Base-by-base conservation (phyloP, 2,888 invertebrate genomes). In the Thera britannica region DNA sequence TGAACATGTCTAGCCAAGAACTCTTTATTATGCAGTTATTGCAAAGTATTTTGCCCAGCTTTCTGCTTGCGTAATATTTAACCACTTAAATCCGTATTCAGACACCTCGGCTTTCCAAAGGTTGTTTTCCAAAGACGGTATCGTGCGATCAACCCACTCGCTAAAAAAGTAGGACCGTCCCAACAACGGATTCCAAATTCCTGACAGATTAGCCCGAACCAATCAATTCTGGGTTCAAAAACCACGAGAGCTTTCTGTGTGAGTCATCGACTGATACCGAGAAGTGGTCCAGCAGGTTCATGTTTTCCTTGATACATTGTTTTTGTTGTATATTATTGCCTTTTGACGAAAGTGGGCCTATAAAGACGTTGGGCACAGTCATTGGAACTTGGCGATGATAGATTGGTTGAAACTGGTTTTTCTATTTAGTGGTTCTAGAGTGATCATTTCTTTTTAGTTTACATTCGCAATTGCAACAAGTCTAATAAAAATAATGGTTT, bases 221-320 rank as follows among this genome's bases (percentile, higher is more conserved):
- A 66, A 71, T 74, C 69, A 74, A 71, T 72, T 67, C 65, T 59
- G 62, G 66, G 59, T 67, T 71, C 72, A 71, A 70, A 76, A 76
- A 74, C 58, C 58, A 66, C 71, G 71, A 71, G 70, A 70, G 64
- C 68, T 77, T 74, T 79, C 77, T 72, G 74, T 38, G 71, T 85
- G 82, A 85, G 62, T 83, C 84, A 84, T 57, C 74, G 63, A 68
- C 60, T 62, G 58, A 62, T 83, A 80, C 78, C 8, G 58, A 72
- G 81, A 83, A 83, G 75, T 66, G 68, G 79, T 76, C 76, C 67
- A 61, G 69, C 73, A 57, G 68, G 72, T 72, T 72, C 69, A 46
- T 56, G 58, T 75, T 75, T 72, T 75, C 73, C 73, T 73, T 65
- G 60, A 63, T 67, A 56, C 60, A 41, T 23, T 58, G 41, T 68